These are phyloP conservation scores for Lochmaea crataegi DNA, from an alignment of 2,888 invertebrate species.

Conservation along the genomic window DNA sequence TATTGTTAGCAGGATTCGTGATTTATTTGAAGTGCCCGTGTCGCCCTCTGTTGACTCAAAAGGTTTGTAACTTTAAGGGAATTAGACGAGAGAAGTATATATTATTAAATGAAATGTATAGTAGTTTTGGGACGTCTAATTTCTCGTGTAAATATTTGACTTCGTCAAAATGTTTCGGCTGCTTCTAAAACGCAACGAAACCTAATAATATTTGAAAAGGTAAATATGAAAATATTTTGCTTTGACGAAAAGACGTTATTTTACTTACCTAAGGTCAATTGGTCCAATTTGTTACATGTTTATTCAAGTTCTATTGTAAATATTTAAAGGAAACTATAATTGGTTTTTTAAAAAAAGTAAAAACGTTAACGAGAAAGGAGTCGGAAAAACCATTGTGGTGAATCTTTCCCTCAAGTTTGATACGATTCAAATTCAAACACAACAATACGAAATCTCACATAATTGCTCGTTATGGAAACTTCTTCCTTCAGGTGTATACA, in stretches of 20 bases:
- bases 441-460: not conserved
- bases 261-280: conserved; percentile 4
- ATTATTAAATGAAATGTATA: conserved; percentile 40
- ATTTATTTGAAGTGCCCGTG: conserved; percentile 1
- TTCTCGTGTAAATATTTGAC: conserved; percentile 38
- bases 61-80: conserved; percentile 32
- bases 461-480: conserved; percentile 3
- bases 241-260: conserved; percentile 16
- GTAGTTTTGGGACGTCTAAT: conserved; percentile 38
- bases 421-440: not conserved
- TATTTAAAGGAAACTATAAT: not conserved
- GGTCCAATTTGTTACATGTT: conserved; percentile 47
- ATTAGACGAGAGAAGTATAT: conserved; percentile 35
- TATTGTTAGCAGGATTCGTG: not conserved
- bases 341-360: not conserved
- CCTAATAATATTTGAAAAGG: conserved; percentile 48
- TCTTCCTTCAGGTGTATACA: not conserved
- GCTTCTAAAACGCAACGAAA: conserved; percentile 22
- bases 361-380: not conserved
- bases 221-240: conserved; percentile 53
- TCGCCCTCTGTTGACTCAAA: conserved; percentile 27
- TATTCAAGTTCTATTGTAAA: too few species aligned
- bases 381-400: not conserved
- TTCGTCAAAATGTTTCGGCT: conserved; percentile 32
- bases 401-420: not conserved